Evolutionary conservation across 1,140 invertebrate genomes (phyloP).

Genomic region (Grapholita molesta): DNA sequence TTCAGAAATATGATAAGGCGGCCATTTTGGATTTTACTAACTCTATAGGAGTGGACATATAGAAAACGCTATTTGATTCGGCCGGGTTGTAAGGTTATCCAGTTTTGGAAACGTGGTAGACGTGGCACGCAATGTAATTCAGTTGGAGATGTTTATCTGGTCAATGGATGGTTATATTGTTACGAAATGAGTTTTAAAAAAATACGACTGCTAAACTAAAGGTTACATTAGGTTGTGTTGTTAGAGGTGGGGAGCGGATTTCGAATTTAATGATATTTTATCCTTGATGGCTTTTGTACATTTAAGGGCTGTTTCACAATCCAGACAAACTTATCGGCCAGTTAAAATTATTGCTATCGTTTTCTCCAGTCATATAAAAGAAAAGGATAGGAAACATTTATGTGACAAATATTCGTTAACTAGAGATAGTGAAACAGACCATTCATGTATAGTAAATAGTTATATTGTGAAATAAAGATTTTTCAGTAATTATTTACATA

Average conservation of each 20-base stretch:
- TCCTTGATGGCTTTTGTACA: no score
- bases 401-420: no score
- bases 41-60: neutral
- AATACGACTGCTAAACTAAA: slow-evolving; percentile 44
- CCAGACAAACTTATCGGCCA: no score
- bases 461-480: no score
- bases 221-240: slow-evolving; percentile 32
- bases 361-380: no score
- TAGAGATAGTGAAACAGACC: no score
- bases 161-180: slow-evolving; percentile 68
- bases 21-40: slow-evolving; percentile 22
- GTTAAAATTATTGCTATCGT: no score
- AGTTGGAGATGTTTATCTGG: slow-evolving; percentile 64
- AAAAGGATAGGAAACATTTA: no score
- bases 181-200: slow-evolving; percentile 58
- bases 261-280: neutral
- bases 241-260: slow-evolving; percentile 14
- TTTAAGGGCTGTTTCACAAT: no score
- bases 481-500: neutral
- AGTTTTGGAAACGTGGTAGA: slow-evolving; percentile 54
- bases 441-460: no score
- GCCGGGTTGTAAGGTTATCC: slow-evolving; percentile 37
- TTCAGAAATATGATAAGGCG: slow-evolving; percentile 45
- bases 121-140: slow-evolving; percentile 60
- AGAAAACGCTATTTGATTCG: slow-evolving; percentile 31